Evolutionary conservation across 1,140 invertebrate genomes (phyloP).

Genomic region (Melitaea cinxia): DNA sequence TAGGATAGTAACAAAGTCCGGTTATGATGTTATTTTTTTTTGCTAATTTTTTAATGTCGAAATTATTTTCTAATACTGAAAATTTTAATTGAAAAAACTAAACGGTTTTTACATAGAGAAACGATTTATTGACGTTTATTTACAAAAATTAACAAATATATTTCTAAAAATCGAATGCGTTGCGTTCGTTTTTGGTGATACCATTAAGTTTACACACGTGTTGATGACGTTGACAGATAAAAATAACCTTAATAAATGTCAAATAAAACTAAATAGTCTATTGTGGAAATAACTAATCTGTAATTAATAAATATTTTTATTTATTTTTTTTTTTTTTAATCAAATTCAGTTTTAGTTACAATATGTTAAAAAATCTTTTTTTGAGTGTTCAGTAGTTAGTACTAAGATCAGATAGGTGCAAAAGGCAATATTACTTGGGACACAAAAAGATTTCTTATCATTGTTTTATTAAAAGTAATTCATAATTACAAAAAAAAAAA

Average conservation of each 20-base stretch:
- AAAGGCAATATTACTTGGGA: too few relatives aligned
- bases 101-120: conserved; percentile 69
- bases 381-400: too few relatives aligned
- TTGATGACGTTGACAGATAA: neutral
- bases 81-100: conserved; percentile 60
- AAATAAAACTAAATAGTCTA: neutral
- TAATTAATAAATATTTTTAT: neutral
- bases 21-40: conserved; percentile 36
- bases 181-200: conserved; percentile 44
- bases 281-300: too few relatives aligned
- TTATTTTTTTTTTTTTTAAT: neutral
- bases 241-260: too few relatives aligned
- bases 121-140: conserved; percentile 67
- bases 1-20: conserved; percentile 66
- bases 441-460: too few relatives aligned
- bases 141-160: conserved; percentile 75
- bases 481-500: too few relatives aligned
- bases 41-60: conserved; percentile 40
- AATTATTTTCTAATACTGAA: conserved; percentile 69
- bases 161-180: conserved; percentile 53
- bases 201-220: conserved; percentile 5
- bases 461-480: too few relatives aligned
- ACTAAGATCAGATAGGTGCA: too few relatives aligned
- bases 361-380: too few relatives aligned
- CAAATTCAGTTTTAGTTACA: neutral